Evolutionary conservation across 92 coral and sea anemone species (phyloP), one percentile per base, ranked within the genome.

Genomic region (Porites cylindrica): DNA sequence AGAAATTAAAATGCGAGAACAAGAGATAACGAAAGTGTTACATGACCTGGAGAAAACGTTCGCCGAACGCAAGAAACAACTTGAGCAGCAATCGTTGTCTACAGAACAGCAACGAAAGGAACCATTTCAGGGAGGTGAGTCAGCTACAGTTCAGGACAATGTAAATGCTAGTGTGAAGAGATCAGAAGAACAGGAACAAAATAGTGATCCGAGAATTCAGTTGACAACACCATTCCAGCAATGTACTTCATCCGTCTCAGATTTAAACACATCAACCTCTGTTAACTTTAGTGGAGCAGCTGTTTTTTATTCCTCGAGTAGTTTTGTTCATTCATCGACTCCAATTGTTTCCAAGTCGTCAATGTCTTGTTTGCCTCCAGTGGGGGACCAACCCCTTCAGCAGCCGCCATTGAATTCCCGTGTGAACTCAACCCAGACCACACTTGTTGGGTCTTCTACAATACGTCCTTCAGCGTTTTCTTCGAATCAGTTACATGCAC

Each of bases 11-110:
- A 60, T 38, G 51, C 82, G 18, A 19, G 82, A 79, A 79, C 73
- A 26, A 79, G 84, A 79, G 17, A 61, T 79, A 8, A 38, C 8
- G 7, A 61, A 32, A 79, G 32, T 79, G 43, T 29, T 38, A 62
- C 84, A 79, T 64, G 84, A 79, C 51, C 43, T 79, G 62, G 75
- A 79, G 74, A 16, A 24, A 64, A 79, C 75, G 29, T 65, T 20
- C 38, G 75, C 63, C 3, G 84, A 79, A 79, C 66, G 69, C 61
- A 12, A 67, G 63, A 64, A 17, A 51, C 70, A 78, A 79, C 72
- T 79, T 43, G 20, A 12, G 62, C 70, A 78, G 82, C 38, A 78
- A 47, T 51, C 29, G 60, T 12, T 16, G 10, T 38, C 13, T 52
- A 26, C 60, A 58, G 21, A 62, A 62, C 82, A 10, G 19, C 70